Conservation (phyloP, 1,140 invertebrate genomes). For the Penaeus japonicus region DNA sequence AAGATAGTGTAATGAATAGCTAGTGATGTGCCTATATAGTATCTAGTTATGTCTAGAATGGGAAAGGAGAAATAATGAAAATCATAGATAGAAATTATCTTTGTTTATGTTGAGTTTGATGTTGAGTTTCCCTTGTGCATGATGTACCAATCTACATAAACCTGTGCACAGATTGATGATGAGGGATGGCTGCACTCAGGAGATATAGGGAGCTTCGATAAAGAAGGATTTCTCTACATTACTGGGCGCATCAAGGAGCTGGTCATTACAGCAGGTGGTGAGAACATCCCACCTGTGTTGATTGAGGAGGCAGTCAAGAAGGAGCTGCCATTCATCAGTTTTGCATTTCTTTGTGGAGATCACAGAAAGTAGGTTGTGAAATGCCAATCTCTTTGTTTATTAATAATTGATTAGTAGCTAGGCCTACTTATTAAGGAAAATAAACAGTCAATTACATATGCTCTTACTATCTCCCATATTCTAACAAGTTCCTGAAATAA, state of each 20-base stretch:
- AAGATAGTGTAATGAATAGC: too few relatives aligned
- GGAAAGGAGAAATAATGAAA: too few relatives aligned
- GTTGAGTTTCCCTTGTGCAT: neutral
- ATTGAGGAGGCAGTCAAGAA: constrained; percentile 84
- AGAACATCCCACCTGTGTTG: constrained; percentile 87
- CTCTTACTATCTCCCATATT: too few relatives aligned
- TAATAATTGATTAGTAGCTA: neutral
- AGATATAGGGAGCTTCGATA: constrained; percentile 81
- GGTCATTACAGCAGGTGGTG: constrained; percentile 87
- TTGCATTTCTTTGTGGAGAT: constrained; percentile 87
- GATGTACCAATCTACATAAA: neutral
- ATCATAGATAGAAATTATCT: too few relatives aligned
- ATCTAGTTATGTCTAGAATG: too few relatives aligned
- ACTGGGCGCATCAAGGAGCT: constrained; percentile 82
- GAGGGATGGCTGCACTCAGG: constrained; percentile 84
- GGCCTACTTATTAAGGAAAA: neutral
- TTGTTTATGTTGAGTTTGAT: too few relatives aligned
- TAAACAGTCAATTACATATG: neutral
- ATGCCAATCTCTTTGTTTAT: neutral
- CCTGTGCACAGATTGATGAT: constrained; percentile 68
- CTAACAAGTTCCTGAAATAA: neutral
- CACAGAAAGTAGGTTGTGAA: constrained; percentile 73
- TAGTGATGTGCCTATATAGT: too few relatives aligned
- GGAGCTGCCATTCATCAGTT: constrained; percentile 78
- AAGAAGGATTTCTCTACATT: constrained; percentile 78